A percentile compares a stretch with the other conserved stretches of the same genome.
These are phyloP conservation scores for Thamnophis sirtalis DNA, from an alignment of 2,113 vertebrate genomes.

Conservation along the genomic window DNA sequence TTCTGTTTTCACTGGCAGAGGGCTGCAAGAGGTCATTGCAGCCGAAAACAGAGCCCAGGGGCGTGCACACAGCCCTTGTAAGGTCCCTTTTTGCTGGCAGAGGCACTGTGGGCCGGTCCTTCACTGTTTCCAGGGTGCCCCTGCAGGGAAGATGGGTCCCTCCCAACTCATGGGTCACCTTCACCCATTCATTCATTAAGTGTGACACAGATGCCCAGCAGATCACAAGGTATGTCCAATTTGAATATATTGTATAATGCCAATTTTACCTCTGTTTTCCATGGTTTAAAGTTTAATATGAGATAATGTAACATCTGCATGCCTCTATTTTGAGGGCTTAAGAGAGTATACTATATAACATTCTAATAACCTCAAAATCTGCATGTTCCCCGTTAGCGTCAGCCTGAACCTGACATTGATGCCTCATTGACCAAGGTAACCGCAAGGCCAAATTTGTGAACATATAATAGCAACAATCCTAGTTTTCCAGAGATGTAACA, in stretches of 20 bases:
- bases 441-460: slow-evolving; percentile 59
- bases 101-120: too few species aligned
- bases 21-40: too few species aligned
- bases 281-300: neutral
- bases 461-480: slow-evolving; percentile 63
- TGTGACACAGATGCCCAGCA: neutral
- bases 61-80: too few species aligned
- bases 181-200: neutral
- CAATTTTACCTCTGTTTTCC: neutral
- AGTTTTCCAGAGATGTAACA: slow-evolving; percentile 56
- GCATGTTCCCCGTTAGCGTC: slow-evolving; percentile 65
- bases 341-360: neutral
- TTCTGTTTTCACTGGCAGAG: too few species aligned
- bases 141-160: too few species aligned
- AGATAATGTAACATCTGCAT: neutral
- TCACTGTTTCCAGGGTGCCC: too few species aligned
- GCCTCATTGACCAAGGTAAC: slow-evolving; percentile 59
- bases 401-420: slow-evolving; percentile 57
- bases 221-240: neutral
- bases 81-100: too few species aligned
- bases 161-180: neutral
- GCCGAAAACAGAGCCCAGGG: too few species aligned
- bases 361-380: slow-evolving; percentile 56
- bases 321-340: neutral
- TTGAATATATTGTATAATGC: neutral